Percentiles rank a stretch among this genome's conserved stretches.
Conservation (phyloP, 2,888 invertebrate genomes). For the Malacosoma neustria region DNA sequence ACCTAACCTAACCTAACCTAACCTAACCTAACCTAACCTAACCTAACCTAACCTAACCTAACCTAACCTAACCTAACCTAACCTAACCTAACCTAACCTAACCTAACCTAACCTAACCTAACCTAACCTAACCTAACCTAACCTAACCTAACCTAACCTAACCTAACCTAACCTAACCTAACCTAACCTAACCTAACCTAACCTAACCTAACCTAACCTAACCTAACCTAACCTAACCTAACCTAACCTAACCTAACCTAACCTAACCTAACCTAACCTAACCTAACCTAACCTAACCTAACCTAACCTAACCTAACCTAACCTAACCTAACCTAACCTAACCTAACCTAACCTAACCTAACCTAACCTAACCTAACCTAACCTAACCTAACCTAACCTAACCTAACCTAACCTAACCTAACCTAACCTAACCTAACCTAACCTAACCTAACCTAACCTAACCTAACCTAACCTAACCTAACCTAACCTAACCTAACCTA, state of each 20-base stretch:
- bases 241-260: constrained; percentile 10
- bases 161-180: constrained; percentile 5
- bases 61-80: constrained; percentile 6
- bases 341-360: no score
- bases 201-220: constrained; percentile 9
- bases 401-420: no score
- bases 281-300: no score
- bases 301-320: no score
- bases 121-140: constrained; percentile 8
- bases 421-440: no score
- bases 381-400: no score
- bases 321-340: no score
- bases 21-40: constrained; percentile 11
- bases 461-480: no score
- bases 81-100: constrained; percentile 5
- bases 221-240: constrained; percentile 7
- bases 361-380: no score
- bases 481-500: no score
- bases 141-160: constrained; percentile 8
- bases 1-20: constrained; percentile 11
- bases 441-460: no score
- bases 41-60: constrained; percentile 9
- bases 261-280: constrained; percentile 11
- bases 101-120: constrained; percentile 6
- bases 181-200: constrained; percentile 8